Conservation (phyloP, 1,140 invertebrate species). For the Cydia splendana region DNA sequence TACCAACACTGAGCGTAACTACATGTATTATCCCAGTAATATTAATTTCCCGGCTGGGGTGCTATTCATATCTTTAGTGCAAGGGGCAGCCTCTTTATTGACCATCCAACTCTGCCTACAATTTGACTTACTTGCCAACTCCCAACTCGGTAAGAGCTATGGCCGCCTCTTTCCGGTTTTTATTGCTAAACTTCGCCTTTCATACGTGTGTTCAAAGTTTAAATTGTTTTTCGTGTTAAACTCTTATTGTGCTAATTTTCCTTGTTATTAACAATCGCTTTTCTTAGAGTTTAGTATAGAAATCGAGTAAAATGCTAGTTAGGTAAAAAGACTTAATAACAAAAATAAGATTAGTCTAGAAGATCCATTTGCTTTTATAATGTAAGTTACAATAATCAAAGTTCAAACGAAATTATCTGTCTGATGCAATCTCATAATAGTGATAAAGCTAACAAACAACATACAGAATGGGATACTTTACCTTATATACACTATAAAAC, state of each 20-base stretch:
- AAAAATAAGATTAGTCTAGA: background rate
- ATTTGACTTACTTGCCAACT: slow-evolving; percentile 61
- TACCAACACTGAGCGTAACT: too few species aligned
- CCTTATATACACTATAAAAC: background rate
- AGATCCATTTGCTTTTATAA: background rate
- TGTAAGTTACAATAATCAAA: too few species aligned
- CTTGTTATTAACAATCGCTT: background rate
- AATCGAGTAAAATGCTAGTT: background rate
- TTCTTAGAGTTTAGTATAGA: too few species aligned
- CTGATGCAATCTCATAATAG: too few species aligned
- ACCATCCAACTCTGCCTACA: slow-evolving; percentile 62
- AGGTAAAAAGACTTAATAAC: too few species aligned
- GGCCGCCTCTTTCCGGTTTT: slow-evolving; percentile 65
- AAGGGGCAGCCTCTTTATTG: slow-evolving; percentile 52
- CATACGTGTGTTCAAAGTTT: slow-evolving; percentile 60
- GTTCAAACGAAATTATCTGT: too few species aligned
- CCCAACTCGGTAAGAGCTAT: slow-evolving; percentile 66
- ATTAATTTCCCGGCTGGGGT: background rate
- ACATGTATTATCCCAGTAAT: background rate
- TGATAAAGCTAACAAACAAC: too few species aligned
- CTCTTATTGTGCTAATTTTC: slow-evolving; percentile 38
- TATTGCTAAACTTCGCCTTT: slow-evolving; percentile 69
- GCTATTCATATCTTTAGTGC: background rate
- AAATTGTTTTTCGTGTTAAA: slow-evolving; percentile 45
- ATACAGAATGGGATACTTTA: background rate